Base-by-base conservation (phyloP, 1,140 invertebrate genomes). In the Battus philenor region DNA sequence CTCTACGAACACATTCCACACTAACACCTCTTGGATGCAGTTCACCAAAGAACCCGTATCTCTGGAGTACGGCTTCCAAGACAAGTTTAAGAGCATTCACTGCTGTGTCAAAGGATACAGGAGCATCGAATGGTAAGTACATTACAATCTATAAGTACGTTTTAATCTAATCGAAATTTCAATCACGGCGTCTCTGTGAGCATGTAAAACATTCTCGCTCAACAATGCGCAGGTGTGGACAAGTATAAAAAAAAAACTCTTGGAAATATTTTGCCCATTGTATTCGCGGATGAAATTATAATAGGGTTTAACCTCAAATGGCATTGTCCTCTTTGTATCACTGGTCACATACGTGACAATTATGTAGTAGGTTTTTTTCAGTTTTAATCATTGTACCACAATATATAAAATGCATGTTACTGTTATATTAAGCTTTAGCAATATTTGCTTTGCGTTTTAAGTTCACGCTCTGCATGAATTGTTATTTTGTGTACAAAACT, bases 81-180 rank as follows among this genome's bases (percentile, higher is more conserved):
- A 89, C 29, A 86, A 89, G 13, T 92, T 93, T 85, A 93, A 93
- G 75, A 91, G 90, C 48, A 87, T 93, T 13, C 91, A 93, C 64
- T 93, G 92, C 75, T 93, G 92, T 67, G 88, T 91, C 16, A 89
- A 91, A 57, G 91, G 90, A 58, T 93, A 93, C 63, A 82, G 91
- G 43, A 93, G 91, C 71, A 92, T 93, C 52, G 91, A 93, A 88
- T 93, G 92, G 92, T 93, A 56, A 90, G 89, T 88, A 6, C 9
- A 20, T 20, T 29, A 16, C 36, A 36, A 32, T 50, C n/a, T n/a
- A n/a, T n/a, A n/a, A n/a, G n/a, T n/a, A n/a, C n/a, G 30, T 36
- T 30, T 18, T 18, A 22, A 15, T 11, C 46, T 65, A 31, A 54
- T 58, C 51, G 39, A 59, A 51, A 69, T 69, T 66, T 56, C 49